phyloP scores from a whole-genome alignment of 2,888 invertebrate species.

The Hydrotaea diabolus region DNA sequence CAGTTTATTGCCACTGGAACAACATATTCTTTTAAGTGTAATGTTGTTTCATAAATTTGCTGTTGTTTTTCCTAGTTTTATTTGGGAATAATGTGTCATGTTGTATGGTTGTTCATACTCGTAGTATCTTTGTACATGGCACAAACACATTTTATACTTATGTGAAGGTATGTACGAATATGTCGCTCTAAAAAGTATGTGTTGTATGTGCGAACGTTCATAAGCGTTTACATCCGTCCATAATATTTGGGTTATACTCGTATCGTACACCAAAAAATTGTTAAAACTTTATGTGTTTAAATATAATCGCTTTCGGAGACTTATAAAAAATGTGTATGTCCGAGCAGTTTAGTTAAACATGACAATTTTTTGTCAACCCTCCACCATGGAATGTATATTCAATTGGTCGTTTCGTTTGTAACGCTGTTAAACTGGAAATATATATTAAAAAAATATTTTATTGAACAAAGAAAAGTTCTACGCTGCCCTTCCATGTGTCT shows the following conservation, averaged over 20 bases:
- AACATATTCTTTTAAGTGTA: slow-evolving; percentile 21
- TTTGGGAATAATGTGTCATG: slow-evolving; percentile 16
- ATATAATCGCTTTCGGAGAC: neutral
- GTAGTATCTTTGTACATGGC: too few relatives aligned
- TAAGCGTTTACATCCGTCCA: slow-evolving; percentile 41
- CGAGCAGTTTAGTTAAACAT: slow-evolving; percentile 45
- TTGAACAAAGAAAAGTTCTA: too few relatives aligned
- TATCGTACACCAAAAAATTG: slow-evolving; percentile 1
- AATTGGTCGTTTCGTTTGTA: too few relatives aligned
- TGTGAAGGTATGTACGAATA: too few relatives aligned
- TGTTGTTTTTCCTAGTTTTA: neutral
- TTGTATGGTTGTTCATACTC: too few relatives aligned
- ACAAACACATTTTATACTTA: too few relatives aligned
- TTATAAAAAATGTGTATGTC: slow-evolving; percentile 39
- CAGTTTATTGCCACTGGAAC: slow-evolving; percentile 12
- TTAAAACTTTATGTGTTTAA: slow-evolving; percentile 22
- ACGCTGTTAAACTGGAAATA: too few relatives aligned
- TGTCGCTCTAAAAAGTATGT: neutral
- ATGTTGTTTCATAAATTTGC: slow-evolving; percentile 10
- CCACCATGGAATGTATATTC: too few relatives aligned
- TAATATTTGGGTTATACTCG: slow-evolving; percentile 32
- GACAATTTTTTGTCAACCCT: too few relatives aligned
- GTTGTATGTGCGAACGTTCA: slow-evolving; percentile 2
- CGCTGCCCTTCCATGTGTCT: too few relatives aligned
- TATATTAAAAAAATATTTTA: too few relatives aligned